Conservation (phyloP, 2,113 vertebrate species). For the Syngnathus scovelli region DNA sequence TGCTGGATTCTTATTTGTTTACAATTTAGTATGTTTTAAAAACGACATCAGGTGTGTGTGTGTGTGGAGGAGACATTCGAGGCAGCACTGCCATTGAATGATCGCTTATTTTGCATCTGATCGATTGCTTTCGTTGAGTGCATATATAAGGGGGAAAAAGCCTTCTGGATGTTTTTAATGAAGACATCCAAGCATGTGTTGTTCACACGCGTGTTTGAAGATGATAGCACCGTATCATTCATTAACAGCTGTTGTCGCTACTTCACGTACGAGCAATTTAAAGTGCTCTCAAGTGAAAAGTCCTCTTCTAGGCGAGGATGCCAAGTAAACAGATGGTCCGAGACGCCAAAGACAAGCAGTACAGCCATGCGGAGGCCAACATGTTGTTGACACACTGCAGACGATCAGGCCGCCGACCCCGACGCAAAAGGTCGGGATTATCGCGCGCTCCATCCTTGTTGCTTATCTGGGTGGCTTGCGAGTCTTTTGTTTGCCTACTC, state of each 20-base stretch:
- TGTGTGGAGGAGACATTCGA: too few relatives aligned
- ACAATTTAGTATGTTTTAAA: too few relatives aligned
- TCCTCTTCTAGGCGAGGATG: not conserved
- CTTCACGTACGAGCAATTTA: not conserved
- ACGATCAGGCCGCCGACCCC: not conserved
- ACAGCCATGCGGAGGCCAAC: not conserved
- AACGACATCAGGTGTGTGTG: too few relatives aligned
- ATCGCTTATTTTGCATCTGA: too few relatives aligned
- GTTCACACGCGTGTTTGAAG: not conserved
- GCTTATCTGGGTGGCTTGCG: constrained; percentile 44
- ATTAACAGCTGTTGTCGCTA: not conserved
- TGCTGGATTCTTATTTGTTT: too few relatives aligned
- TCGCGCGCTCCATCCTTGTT: constrained; percentile 51
- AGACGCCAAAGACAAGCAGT: constrained; percentile 14
- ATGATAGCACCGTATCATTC: not conserved
- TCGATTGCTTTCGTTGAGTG: not conserved
- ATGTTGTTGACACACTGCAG: not conserved
- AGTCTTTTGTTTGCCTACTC: constrained; percentile 49
- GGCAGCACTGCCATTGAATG: too few relatives aligned
- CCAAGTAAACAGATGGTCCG: constrained; percentile 12
- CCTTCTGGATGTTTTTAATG: not conserved
- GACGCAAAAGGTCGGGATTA: constrained; percentile 51
- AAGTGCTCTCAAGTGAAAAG: not conserved
- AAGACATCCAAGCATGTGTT: not conserved
- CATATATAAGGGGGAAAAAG: not conserved